These are phyloP conservation scores for Lamellibrachia columna DNA, from an alignment of 2,888 invertebrate species.

Conservation along the genomic window DNA sequence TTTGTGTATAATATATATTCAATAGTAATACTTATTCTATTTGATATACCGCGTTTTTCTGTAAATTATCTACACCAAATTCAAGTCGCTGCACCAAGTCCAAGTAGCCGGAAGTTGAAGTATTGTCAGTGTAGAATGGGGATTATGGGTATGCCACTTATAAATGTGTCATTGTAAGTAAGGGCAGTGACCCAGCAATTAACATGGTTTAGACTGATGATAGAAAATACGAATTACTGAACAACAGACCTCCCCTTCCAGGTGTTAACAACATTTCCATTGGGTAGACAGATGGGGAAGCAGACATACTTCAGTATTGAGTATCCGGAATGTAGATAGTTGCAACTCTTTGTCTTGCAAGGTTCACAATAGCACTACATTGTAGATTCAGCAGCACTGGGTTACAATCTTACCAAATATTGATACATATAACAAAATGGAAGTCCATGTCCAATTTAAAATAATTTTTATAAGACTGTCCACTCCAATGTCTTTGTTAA, in stretches of 20 bases:
- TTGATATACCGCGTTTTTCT: too few relatives aligned
- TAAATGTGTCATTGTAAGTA: too few relatives aligned
- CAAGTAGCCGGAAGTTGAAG: too few relatives aligned
- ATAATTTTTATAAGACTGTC: neutral
- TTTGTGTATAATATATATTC: too few relatives aligned
- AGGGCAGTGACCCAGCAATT: slow-evolving; percentile 6
- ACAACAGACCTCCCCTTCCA: neutral
- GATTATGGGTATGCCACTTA: too few relatives aligned
- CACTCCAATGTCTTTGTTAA: neutral
- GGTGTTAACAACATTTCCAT: neutral
- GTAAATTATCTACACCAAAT: too few relatives aligned
- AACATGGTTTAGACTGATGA: neutral
- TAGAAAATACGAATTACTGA: neutral
- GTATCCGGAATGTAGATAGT: neutral
- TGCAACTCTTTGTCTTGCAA: neutral
- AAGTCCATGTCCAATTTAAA: neutral
- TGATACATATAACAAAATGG: neutral
- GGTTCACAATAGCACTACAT: neutral
- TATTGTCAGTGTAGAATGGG: too few relatives aligned
- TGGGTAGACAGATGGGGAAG: neutral
- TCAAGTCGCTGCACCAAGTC: too few relatives aligned
- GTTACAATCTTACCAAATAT: neutral
- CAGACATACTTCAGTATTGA: neutral
- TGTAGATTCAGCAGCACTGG: neutral
- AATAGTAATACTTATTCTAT: too few relatives aligned